Evolutionary conservation across 2,113 vertebrate genomes (phyloP), one percentile per base, ranked within the genome.

Genomic region (Lepisosteus osseus): DNA sequence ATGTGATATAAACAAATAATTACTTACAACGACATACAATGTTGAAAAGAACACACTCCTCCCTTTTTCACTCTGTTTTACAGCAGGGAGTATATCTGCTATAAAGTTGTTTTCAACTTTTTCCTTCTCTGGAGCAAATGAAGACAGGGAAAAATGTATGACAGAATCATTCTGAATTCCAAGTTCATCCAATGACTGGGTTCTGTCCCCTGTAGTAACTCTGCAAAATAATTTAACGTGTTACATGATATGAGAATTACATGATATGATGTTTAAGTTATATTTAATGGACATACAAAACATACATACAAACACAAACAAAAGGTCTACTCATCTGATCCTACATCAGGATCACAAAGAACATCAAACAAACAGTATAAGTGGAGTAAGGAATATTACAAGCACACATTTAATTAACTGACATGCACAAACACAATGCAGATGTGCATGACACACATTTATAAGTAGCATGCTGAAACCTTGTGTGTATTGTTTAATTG

Each of bases 21-120:
- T 4, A 11, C 81, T 82, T 77, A 88, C 84, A 63, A 84, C 5
- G 17, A 12, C 56, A 59, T 76, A 71, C 3, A 88, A 61, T 54
- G 82, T 76, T 17, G 87, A 84, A 15, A 82, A 68, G 64, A 88
- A 79, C 7, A 80, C 56, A 41, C 83, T 87, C 17, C 79, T 80
- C 61, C 87, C 87, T 65, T 80, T 85, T 0, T 8, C 42, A 14
- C 79, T 82, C 65, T 88, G 87, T 12, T 75, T 69, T 0, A 85
- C 82, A 42, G 79, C 79, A 29, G 85, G 84, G 4, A 42, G 57
- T 2, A 83, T 15, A 42, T 86, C 82, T 68, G 73, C 41, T 0
- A 65, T 69, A 77, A 74, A 86, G 69, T 83, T 74, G 0, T 45
- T 41, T 0, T 11, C 3, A 0, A 47, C 0, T 1, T 7, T 0